phyloP scores from a whole-genome alignment of 2,113 vertebrate species.

The Solea solea region DNA sequence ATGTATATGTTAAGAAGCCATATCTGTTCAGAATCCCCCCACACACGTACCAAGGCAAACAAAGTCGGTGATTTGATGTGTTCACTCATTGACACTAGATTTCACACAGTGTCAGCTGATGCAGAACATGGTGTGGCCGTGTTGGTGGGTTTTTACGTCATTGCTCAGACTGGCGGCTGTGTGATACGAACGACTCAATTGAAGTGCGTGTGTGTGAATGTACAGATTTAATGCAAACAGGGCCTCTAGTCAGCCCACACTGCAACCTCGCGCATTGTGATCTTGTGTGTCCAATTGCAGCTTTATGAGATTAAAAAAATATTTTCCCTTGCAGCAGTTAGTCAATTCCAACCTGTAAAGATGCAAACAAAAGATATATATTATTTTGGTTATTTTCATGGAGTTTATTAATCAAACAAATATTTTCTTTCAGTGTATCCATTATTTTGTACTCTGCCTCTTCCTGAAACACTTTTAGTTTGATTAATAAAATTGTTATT shows the following conservation, averaged over 20 bases:
- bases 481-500: no score
- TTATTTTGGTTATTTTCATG: not conserved
- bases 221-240: conserved; percentile 27
- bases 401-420: not conserved
- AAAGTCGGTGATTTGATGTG: not conserved
- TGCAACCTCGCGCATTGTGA: conserved; percentile 63
- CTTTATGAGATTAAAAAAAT: conserved; percentile 57
- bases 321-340: conserved; percentile 42
- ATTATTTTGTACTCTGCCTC: not conserved
- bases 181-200: conserved; percentile 38
- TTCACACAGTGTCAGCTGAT: not conserved
- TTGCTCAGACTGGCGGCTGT: conserved; percentile 20
- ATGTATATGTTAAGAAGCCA: not conserved
- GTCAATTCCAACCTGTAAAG: conserved; percentile 31
- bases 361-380: no score
- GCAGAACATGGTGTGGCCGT: not conserved
- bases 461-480: not conserved
- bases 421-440: no score
- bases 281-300: conserved; percentile 63
- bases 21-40: not conserved
- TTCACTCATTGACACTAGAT: not conserved
- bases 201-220: conserved; percentile 22
- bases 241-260: conserved; percentile 52
- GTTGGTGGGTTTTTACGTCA: conserved; percentile 10
- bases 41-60: not conserved